These are phyloP conservation scores for Radopholus similis DNA, from an alignment of 1,140 invertebrate species.

Conservation along the genomic window DNA sequence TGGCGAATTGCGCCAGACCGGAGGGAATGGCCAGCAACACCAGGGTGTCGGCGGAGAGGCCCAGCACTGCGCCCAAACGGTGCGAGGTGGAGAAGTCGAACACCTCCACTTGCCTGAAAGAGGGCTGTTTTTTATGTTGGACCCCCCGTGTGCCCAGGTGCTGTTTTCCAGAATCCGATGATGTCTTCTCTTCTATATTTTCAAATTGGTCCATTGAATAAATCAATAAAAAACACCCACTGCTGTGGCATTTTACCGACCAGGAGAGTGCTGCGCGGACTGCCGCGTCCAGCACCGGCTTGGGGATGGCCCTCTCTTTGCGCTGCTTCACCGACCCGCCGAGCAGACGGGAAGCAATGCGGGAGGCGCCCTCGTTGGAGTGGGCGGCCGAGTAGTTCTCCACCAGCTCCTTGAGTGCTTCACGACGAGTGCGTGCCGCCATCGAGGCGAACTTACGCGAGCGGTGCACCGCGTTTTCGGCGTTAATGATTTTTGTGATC, in stretches of 20 bases:
- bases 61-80: slow-evolving; percentile 73
- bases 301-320: slow-evolving; percentile 68
- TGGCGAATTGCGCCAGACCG: slow-evolving; percentile 78
- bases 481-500: slow-evolving; percentile 92
- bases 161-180: slow-evolving; percentile 55
- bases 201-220: too few species aligned
- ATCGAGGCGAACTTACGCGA: slow-evolving; percentile 95
- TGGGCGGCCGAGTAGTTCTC: slow-evolving; percentile 69
- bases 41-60: slow-evolving; percentile 77
- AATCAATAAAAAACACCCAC: neutral
- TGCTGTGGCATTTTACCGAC: slow-evolving; percentile 69
- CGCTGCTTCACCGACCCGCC: slow-evolving; percentile 66
- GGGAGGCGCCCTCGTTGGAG: slow-evolving; percentile 55
- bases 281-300: slow-evolving; percentile 69
- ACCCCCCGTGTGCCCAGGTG: slow-evolving; percentile 70
- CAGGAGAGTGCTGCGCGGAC: slow-evolving; percentile 73
- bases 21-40: slow-evolving; percentile 78
- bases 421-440: slow-evolving; percentile 88
- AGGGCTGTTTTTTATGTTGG: too few species aligned
- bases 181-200: too few species aligned
- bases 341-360: slow-evolving; percentile 55
- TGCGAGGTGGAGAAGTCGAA: slow-evolving; percentile 67
- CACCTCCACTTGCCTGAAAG: slow-evolving; percentile 61
- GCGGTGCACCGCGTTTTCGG: slow-evolving; percentile 79
- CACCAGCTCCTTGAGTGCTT: slow-evolving; percentile 84